Evolutionary conservation across 2,888 invertebrate genomes (phyloP), one percentile per base, ranked within the genome.

Genomic region (Phymatocera aterrima): DNA sequence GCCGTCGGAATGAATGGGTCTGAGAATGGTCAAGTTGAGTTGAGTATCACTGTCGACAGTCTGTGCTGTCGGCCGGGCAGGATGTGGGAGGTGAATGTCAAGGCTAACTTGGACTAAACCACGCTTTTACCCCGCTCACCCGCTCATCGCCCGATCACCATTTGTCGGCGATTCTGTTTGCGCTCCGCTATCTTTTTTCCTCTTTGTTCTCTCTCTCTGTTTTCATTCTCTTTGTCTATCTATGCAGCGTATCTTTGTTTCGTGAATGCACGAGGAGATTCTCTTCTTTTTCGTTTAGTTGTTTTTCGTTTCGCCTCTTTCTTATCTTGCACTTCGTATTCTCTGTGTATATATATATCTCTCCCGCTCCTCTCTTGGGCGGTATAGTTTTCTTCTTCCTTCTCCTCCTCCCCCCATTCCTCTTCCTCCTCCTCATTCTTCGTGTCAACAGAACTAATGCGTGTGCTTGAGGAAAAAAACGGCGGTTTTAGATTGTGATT

Each of bases 21-120:
- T n/a, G n/a, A n/a, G n/a, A n/a, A n/a, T n/a, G 61, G 61, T 64
- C 61, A 64, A 64, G 37, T 64, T 40, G 60, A 64, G 80, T 82
- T 85, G 85, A 84, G 85, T 82, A 75, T 60, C 85, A 81, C 85
- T 85, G 85, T 61, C 60, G 80, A 57, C 48, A 77, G 34, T 54
- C 60, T 54, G n/a, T n/a, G n/a, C n/a, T n/a, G 85, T 61, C 54
- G 79, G 70, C 57, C 78, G 78, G 83, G 82, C 85, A 85, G 85
- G 84, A 85, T 85, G 85, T 85, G 85, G 85, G 85, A 85, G 85
- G 85, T 85, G 85, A 85, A 85, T 85, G 85, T 85, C 85, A 85
- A 85, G 85, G 85, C 83, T 85, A 82, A 85, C 85, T 83, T 80
- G 81, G 34, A 68, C 68, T 77, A 46, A 68, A 37, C 65, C 57